Evolutionary conservation across 2,888 invertebrate genomes (phyloP), one percentile per base, ranked within the genome.

Genomic region (Stenotaenia linearis): DNA sequence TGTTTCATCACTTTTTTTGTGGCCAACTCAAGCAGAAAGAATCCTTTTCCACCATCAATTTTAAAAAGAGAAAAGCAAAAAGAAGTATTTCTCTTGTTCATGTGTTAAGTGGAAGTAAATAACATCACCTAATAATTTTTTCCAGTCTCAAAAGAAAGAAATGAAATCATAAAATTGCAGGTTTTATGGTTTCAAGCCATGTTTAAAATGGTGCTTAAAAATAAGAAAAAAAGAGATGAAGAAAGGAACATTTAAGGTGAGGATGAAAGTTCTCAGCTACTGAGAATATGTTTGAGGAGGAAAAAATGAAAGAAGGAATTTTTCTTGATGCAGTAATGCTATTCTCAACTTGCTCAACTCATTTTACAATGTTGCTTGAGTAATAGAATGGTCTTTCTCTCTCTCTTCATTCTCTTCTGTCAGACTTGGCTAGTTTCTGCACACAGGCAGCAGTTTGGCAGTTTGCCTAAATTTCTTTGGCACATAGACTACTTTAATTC

Each of bases 321-420:
- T 45, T 25, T 61, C 61, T 61, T 61, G 23, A 25, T 61, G 61
- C 23, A 61, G 61, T 61, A 61, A 61, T 61, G 61, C 25, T 61
- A 61, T 61, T 61, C 61, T 61, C 61, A 61, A 61, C 61, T 61
- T 61, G 25, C 61, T 61, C 61, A 61, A 61, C 61, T 61, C 61
- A 61, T 61, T 61, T 25, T 61, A 61, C 61, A 61, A 61, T 61
- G 61, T 61, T 61, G 61, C 61, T 61, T 61, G 61, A 61, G 61
- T 61, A 61, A 61, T 61, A 61, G 61, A 61, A 61, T 61, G 61
- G 61, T 45, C 61, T 61, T 25, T 28, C 15, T 61, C 23, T 28
- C 25, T 61, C 61, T 61, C 25, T 61, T 25, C 25, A 5, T 61
- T 25, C 25, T 25, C 12, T 12, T 61, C 61, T 61, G 61, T 61